phyloP scores from a whole-genome alignment of 2,113 vertebrate genomes.

The Phaethon lepturus region DNA sequence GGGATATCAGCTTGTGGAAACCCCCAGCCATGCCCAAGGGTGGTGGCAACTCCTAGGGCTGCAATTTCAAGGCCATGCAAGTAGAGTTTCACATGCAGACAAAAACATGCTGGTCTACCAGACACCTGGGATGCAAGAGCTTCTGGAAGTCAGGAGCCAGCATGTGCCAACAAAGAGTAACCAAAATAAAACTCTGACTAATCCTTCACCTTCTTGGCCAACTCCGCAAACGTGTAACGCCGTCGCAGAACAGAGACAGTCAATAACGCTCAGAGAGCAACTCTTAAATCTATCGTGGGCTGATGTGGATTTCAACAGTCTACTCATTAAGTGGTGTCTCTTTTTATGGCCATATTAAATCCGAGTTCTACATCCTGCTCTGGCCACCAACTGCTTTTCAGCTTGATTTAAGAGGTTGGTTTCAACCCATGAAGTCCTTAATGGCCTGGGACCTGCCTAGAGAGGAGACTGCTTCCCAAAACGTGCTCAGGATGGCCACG shows the following conservation, averaged over 20 bases:
- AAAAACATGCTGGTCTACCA: background rate
- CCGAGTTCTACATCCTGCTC: background rate
- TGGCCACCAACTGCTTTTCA: background rate
- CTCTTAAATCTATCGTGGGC: background rate
- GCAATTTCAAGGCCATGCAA: background rate
- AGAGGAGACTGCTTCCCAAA: background rate
- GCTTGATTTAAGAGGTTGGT: constrained; percentile 28
- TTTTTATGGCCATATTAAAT: constrained; percentile 6
- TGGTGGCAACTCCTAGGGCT: background rate
- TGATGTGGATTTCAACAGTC: background rate
- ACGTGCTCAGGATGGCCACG: rapidly evolving
- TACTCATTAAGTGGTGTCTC: constrained; percentile 15
- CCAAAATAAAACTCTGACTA: constrained; percentile 15
- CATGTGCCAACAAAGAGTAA: background rate
- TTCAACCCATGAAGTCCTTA: background rate
- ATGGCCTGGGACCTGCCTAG: background rate
- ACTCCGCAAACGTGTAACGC: background rate
- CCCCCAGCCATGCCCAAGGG: background rate
- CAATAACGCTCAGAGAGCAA: background rate
- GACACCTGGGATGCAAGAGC: background rate
- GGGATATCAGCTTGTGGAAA: background rate
- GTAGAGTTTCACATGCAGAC: background rate
- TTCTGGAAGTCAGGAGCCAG: background rate
- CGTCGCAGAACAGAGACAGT: background rate
- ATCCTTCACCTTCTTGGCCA: background rate